phyloP scores from a whole-genome alignment of 1,140 invertebrate genomes.

The Drosophila persimilis region DNA sequence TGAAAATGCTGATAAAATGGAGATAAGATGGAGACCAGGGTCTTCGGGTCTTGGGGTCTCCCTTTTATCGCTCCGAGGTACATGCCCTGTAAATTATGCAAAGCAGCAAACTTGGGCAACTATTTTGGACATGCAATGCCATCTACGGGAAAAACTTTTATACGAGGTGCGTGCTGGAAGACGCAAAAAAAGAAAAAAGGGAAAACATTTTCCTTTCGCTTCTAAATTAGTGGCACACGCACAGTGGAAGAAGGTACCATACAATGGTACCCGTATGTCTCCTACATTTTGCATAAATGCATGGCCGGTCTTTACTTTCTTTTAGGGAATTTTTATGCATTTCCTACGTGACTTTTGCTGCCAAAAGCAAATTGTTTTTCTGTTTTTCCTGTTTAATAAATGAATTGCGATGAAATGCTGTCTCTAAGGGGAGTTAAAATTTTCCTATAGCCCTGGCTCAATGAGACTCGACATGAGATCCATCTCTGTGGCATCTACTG shows the following conservation, averaged over 20 bases:
- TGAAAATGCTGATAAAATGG: too few species aligned
- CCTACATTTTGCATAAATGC: conserved; percentile 64
- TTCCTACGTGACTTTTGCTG: conserved; percentile 56
- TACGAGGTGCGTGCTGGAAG: conserved; percentile 60
- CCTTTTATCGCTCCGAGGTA: neutral
- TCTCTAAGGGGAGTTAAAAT: conserved; percentile 4
- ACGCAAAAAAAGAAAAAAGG: neutral
- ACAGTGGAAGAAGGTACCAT: conserved; percentile 32
- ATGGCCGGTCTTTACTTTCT: conserved; percentile 43
- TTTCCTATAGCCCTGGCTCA: conserved; percentile 1
- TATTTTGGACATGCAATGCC: conserved; percentile 64
- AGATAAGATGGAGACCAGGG: too few species aligned
- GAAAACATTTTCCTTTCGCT: conserved; percentile 22
- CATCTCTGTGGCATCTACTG: too few species aligned
- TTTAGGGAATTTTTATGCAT: conserved; percentile 72
- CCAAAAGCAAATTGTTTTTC: neutral
- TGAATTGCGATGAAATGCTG: conserved; percentile 42
- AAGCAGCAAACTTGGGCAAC: conserved; percentile 52
- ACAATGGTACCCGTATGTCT: conserved; percentile 32
- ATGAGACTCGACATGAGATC: too few species aligned
- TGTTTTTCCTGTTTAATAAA: conserved; percentile 57
- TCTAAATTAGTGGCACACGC: conserved; percentile 68
- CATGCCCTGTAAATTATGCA: conserved; percentile 53
- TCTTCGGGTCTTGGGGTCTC: neutral
- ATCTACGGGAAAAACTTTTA: conserved; percentile 55